Evolutionary conservation across 2,888 invertebrate genomes (phyloP).

Genomic region (Eudemis profundana): DNA sequence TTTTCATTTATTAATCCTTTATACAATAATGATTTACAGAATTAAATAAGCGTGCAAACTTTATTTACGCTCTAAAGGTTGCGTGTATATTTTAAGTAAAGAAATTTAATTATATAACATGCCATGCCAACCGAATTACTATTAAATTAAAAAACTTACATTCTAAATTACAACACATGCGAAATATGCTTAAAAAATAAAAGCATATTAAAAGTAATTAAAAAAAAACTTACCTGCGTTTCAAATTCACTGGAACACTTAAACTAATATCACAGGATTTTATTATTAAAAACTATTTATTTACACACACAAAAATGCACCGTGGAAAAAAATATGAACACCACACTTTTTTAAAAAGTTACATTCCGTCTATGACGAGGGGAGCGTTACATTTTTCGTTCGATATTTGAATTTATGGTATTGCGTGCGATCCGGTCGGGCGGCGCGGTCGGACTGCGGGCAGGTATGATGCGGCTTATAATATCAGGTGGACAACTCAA

Average conservation of each 20-base stretch:
- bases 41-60: no score
- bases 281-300: conserved; percentile 58
- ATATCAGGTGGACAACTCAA: conserved; percentile 76
- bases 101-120: no score
- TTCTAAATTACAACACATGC: no score
- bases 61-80: no score
- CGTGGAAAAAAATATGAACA: conserved; percentile 51
- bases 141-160: no score
- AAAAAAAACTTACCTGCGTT: conserved; percentile 72
- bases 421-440: conserved; percentile 59
- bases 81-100: no score
- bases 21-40: no score
- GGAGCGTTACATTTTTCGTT: conserved; percentile 62
- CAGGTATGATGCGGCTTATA: conserved; percentile 63
- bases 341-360: conserved; percentile 55
- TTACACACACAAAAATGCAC: conserved; percentile 60
- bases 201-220: conserved; percentile 40
- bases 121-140: no score
- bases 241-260: conserved; percentile 60
- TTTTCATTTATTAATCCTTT: no score
- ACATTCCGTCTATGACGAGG: conserved; percentile 45
- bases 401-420: conserved; percentile 45
- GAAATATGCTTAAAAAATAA: not conserved
- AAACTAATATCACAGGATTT: conserved; percentile 84
- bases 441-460: conserved; percentile 62